Base-by-base conservation (phyloP, 2,113 vertebrate genomes). In the Tympanuchus pallidicinctus region DNA sequence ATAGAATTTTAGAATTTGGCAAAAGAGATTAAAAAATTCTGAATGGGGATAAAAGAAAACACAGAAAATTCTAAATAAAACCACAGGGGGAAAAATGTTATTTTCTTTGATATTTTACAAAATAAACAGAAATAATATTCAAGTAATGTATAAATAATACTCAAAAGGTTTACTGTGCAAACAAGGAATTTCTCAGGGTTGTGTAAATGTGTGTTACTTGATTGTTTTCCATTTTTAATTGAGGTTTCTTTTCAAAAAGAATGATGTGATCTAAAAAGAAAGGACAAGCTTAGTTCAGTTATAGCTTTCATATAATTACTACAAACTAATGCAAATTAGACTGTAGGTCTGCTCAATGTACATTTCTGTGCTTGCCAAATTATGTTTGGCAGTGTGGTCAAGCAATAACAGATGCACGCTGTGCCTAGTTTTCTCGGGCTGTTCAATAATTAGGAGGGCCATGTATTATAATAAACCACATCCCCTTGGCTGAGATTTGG, bases 391-490 rank as follows among this genome's bases (percentile, higher is more conserved):
- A 98, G 97, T 97, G 97, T 95, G 97, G 97, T 98, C 98, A 98
- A 98, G 98, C 98, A 98, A 98, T 97, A 98, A 98, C 97, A 98
- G 98, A 98, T 98, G 97, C 96, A 97, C 94, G 96, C 95, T 98
- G 97, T 96, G 96, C 97, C 97, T 97, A 98, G 97, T 98, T 98
- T 98, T 98, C 98, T 98, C 98, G 98, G 97, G 98, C 98, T 98
- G 98, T 98, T 98, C 98, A 97, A 98, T 98, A 98, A 98, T 98
- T 98, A 98, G 96, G 96, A 98, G 97, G 98, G 97, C 98, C 97
- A 98, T 97, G 97, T 97, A 97, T 98, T 98, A 97, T 98, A 98
- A 99, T 98, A 98, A 98, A 98, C 98, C 98, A 98, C 98, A 99
- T 99, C 98, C 98, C 97, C 96, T 98, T 99, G 98, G 98, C 98